Evolutionary conservation across 92 coral and sea anemone species (phyloP).

Genomic region (Phenganax stokvisi): DNA sequence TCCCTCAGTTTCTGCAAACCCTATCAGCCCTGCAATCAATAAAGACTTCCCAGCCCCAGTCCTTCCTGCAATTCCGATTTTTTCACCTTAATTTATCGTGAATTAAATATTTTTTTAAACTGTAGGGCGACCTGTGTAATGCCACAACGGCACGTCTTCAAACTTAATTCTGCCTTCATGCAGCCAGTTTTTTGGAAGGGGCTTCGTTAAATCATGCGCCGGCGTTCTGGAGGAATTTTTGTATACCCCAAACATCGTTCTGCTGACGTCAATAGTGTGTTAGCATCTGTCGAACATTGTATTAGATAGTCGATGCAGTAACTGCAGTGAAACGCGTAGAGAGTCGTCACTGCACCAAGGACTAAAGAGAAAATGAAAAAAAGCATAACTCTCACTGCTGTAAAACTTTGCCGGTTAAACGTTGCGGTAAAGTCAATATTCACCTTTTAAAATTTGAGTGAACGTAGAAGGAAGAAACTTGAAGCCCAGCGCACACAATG

Average conservation of each 20-base stretch:
- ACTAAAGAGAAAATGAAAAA: neutral
- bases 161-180: neutral
- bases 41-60: conserved; percentile 6
- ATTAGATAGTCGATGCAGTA: neutral
- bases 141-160: neutral
- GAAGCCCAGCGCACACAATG: no score
- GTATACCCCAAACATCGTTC: neutral
- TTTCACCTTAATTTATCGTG: neutral
- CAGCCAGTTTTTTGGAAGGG: neutral
- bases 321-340: neutral
- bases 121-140: neutral
- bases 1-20: neutral
- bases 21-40: neutral
- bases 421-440: no score
- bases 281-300: neutral
- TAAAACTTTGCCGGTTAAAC: no score
- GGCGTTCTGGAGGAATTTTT: neutral
- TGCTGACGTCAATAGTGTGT: conserved; percentile 9
- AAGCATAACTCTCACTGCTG: no score
- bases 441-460: no score
- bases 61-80: conserved; percentile 1
- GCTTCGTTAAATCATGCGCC: neutral
- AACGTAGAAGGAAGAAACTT: no score
- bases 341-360: neutral
- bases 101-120: neutral